These are phyloP conservation scores for Galeopsomyia nigrocyanea DNA, from an alignment of 2,888 invertebrate genomes.

Conservation along the genomic window DNA sequence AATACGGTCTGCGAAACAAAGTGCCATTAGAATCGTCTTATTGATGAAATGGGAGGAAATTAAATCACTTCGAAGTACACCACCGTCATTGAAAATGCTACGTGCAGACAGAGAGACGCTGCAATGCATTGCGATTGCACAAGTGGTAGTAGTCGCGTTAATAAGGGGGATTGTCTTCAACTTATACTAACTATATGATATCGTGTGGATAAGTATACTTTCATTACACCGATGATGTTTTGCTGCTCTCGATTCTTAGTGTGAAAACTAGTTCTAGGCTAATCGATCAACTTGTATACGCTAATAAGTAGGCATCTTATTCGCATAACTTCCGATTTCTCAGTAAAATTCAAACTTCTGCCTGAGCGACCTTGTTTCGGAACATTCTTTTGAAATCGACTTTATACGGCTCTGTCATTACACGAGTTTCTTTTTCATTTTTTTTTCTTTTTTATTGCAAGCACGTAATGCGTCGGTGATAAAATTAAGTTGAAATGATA, in stretches of 20 bases:
- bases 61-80: conserved; percentile 15
- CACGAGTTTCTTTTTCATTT: not conserved
- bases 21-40: conserved; percentile 13
- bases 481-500: not conserved
- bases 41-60: conserved; percentile 19
- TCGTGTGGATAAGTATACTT: conserved; percentile 4
- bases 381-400: not conserved
- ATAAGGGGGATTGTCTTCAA: conserved; percentile 35
- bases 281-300: conserved; percentile 34
- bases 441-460: not conserved
- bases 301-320: conserved; percentile 22
- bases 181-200: not conserved
- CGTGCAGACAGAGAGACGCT: too few relatives aligned
- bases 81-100: conserved; percentile 11
- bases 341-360: conserved; percentile 12
- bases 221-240: not conserved
- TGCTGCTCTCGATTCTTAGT: conserved; percentile 35
- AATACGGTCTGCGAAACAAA: conserved; percentile 3
- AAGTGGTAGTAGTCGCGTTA: conserved; percentile 27
- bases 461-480: not conserved
- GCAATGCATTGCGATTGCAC: conserved; percentile 37
- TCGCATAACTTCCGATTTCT: conserved; percentile 28
- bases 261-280: conserved; percentile 36
- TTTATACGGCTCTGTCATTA: not conserved
- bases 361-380: conserved; percentile 3